Conservation (phyloP, 2,888 invertebrate species). For the Pasiphila rectangulata region DNA sequence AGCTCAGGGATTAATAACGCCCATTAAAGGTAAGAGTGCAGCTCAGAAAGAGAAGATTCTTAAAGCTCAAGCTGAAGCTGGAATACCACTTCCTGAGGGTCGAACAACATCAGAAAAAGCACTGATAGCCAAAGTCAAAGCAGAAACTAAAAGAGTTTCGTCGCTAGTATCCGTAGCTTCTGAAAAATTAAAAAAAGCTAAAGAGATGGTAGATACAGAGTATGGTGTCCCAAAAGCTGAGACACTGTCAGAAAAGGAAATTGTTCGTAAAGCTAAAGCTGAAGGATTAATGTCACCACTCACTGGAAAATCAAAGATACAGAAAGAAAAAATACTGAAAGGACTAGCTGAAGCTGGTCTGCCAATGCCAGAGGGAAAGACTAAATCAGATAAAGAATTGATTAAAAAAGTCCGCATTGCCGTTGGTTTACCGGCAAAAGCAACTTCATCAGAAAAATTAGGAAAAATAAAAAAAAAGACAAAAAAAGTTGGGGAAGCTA, state of each 20-base stretch:
- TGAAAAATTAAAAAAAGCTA: constrained; percentile 31
- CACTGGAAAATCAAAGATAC: constrained; percentile 29
- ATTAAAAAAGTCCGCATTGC: constrained; percentile 40
- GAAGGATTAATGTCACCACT: constrained; percentile 33
- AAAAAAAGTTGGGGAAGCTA: constrained; percentile 37
- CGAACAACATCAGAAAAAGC: background rate
- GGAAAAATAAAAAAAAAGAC: constrained; percentile 44
- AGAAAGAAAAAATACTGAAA: constrained; percentile 40
- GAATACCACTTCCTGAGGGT: background rate
- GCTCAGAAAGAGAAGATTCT: background rate
- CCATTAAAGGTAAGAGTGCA: background rate
- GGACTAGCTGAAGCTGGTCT: constrained; percentile 46
- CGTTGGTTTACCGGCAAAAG: constrained; percentile 37
- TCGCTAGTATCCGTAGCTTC: background rate
- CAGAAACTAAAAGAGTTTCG: background rate
- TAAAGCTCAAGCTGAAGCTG: background rate
- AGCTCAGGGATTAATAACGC: background rate
- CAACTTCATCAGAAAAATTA: constrained; percentile 46
- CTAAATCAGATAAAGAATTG: constrained; percentile 34
- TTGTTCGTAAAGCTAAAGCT: constrained; percentile 34
- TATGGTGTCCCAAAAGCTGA: constrained; percentile 44
- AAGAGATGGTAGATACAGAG: no score
- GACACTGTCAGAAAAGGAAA: constrained; percentile 41
- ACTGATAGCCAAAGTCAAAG: background rate
- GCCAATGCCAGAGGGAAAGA: constrained; percentile 49